A percentile compares a stretch with the other conserved stretches of the same genome.
These are phyloP conservation scores for Nebria brevicollis DNA, from an alignment of 2,888 invertebrate species.

Conservation along the genomic window DNA sequence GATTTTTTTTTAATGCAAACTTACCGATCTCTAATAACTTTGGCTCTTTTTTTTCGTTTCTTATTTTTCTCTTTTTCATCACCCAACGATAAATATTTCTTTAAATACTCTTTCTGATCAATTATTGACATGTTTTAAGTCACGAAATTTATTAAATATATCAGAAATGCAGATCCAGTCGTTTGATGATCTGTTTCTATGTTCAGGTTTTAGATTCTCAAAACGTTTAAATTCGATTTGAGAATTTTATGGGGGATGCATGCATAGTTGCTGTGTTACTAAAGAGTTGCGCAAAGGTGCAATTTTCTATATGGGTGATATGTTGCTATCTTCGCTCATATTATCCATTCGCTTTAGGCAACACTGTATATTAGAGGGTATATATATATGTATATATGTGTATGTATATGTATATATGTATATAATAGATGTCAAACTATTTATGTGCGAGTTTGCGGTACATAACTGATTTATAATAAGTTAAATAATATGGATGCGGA, in stretches of 20 bases:
- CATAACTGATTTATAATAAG: not conserved
- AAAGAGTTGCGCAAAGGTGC: too few species aligned
- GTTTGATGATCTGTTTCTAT: too few species aligned
- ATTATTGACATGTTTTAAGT: slow-evolving; percentile 63
- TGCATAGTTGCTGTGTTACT: too few species aligned
- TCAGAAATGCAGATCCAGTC: too few species aligned
- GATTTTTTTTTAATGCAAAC: slow-evolving; percentile 38
- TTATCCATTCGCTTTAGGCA: not conserved
- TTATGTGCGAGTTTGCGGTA: slow-evolving; percentile 7
- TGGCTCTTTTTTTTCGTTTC: slow-evolving; percentile 70
- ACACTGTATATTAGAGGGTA: not conserved
- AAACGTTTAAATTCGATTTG: too few species aligned
- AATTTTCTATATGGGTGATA: too few species aligned
- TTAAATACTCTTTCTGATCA: slow-evolving; percentile 81
- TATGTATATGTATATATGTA: too few species aligned
- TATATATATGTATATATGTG: too few species aligned
- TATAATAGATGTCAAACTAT: slow-evolving; percentile 28
- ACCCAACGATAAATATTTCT: slow-evolving; percentile 77
- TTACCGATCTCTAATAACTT: slow-evolving; percentile 52
- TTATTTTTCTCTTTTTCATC: slow-evolving; percentile 71
- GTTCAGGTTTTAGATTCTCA: too few species aligned
- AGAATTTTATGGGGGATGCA: too few species aligned
- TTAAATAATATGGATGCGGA: slow-evolving; percentile 26
- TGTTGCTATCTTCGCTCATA: too few species aligned
- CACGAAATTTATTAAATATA: not conserved